A percentile compares a stretch with the other conserved stretches of the same genome.
phyloP scores from a whole-genome alignment of 2,113 vertebrate species.

The Macroglossus sobrinus region DNA sequence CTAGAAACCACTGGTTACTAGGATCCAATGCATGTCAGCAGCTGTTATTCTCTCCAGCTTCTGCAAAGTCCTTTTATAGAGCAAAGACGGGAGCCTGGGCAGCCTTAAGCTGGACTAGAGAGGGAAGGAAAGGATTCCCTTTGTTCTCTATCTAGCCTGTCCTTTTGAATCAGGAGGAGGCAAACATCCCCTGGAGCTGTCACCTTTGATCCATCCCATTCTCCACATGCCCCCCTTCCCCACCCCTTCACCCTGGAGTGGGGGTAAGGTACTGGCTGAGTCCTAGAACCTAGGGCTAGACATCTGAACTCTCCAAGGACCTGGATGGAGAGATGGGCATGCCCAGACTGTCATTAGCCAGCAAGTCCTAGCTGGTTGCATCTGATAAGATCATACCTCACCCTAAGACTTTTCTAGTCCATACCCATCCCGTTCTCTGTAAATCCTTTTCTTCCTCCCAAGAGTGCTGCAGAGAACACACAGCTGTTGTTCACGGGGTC shows the following conservation, averaged over 20 bases:
- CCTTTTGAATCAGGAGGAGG: background rate
- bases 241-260: background rate
- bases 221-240: background rate
- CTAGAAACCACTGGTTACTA: constrained; percentile 72
- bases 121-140: background rate
- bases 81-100: background rate
- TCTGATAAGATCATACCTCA: background rate
- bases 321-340: background rate
- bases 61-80: background rate
- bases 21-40: background rate
- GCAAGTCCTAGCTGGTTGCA: background rate
- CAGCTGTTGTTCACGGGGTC: background rate
- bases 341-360: background rate
- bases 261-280: background rate
- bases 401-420: background rate
- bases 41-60: background rate
- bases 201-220: background rate
- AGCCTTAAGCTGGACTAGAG: background rate
- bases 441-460: background rate
- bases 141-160: background rate
- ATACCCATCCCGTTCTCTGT: background rate
- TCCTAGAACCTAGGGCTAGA: background rate
- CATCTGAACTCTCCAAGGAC: background rate
- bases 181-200: background rate
- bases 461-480: background rate